Evolutionary conservation across 1,140 invertebrate genomes (phyloP).

Genomic region (Camponotus floridanus): DNA sequence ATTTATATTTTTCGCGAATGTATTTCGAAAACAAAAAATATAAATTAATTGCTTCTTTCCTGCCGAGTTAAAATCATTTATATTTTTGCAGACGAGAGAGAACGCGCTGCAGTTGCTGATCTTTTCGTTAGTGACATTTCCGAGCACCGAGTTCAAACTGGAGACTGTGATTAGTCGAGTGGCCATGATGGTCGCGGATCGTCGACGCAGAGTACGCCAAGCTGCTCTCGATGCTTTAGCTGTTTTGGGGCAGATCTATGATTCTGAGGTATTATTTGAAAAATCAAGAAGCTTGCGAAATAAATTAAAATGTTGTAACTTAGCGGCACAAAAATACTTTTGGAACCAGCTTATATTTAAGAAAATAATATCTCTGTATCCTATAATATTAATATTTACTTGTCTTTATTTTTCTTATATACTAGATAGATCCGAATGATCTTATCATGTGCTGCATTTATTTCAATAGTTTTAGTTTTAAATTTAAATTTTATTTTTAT

Average conservation of each 20-base stretch:
- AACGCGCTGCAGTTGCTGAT: conserved; percentile 93
- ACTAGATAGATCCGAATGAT: background rate
- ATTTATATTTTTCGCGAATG: too few species aligned
- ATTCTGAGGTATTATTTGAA: conserved; percentile 80
- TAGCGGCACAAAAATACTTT: background rate
- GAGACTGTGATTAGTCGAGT: conserved; percentile 87
- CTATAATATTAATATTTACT: background rate
- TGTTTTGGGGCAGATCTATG: conserved; percentile 91
- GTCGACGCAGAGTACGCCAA: conserved; percentile 91
- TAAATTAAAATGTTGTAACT: too few species aligned
- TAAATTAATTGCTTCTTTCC: background rate
- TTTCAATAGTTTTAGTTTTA: background rate
- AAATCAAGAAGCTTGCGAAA: background rate
- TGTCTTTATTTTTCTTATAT: background rate
- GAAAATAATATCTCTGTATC: background rate
- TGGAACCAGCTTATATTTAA: background rate
- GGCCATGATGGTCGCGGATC: conserved; percentile 89
- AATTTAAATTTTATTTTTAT: too few species aligned
- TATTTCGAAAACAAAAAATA: background rate
- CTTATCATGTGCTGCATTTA: background rate
- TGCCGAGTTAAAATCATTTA: background rate
- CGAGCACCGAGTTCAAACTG: conserved; percentile 93
- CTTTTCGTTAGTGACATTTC: conserved; percentile 92
- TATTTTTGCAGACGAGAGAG: conserved; percentile 88
- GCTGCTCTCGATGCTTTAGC: conserved; percentile 93